Evolutionary conservation across 2,113 vertebrate genomes (phyloP).

Genomic region (Oryzias celebensis): DNA sequence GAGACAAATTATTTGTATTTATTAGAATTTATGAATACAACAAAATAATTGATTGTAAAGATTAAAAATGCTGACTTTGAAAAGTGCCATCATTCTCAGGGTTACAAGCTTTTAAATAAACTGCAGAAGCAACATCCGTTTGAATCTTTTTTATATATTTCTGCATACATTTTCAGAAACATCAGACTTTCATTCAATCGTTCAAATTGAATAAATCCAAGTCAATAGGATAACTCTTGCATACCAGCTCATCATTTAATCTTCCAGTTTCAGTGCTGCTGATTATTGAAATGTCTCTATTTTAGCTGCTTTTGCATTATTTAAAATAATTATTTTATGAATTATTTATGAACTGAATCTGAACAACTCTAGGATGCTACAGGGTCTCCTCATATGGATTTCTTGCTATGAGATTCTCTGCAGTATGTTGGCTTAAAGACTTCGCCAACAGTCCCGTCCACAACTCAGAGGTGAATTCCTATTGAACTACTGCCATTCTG

Average conservation of each 20-base stretch:
- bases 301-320: no score
- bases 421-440: not conserved
- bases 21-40: not conserved
- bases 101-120: constrained; percentile 5
- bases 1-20: not conserved
- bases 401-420: not conserved
- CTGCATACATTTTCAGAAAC: not conserved
- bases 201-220: not conserved
- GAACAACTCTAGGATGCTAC: not conserved
- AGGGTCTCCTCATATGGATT: not conserved
- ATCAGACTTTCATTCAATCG: not conserved
- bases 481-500: no score
- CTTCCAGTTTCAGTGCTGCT: no score
- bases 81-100: not conserved
- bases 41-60: not conserved
- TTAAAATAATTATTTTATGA: no score
- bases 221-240: not conserved
- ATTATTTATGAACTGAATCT: not conserved
- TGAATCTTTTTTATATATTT: not conserved
- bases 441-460: no score
- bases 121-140: constrained; percentile 22
- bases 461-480: no score
- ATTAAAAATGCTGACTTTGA: not conserved
- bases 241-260: no score
- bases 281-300: no score